Conservation (phyloP, 2,113 vertebrate species). For the Aplodontia rufa region DNA sequence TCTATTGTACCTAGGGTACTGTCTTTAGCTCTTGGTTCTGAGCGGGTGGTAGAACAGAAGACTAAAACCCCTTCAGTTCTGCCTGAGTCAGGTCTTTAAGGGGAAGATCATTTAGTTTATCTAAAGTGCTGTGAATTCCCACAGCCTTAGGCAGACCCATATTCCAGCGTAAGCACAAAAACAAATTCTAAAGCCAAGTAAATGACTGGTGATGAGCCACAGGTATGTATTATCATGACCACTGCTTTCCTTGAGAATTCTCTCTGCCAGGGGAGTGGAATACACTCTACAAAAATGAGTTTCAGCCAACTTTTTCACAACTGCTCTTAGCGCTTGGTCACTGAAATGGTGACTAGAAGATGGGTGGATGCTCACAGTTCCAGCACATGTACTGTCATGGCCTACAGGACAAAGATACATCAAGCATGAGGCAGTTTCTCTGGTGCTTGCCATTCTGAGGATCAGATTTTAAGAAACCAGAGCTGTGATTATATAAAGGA, state of each 20-base stretch:
- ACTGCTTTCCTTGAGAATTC: constrained; percentile 6
- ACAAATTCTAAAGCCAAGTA: constrained; percentile 71
- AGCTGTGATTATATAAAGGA: constrained; percentile 63
- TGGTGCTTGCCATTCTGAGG: constrained; percentile 3
- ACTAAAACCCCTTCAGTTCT: neutral
- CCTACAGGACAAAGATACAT: accelerated
- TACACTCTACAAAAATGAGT: neutral
- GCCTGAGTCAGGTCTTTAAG: constrained; percentile 47
- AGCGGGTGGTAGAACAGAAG: neutral
- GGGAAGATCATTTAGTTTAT: constrained; percentile 57
- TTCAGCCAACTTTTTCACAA: neutral
- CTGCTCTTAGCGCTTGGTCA: neutral
- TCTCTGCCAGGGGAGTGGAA: neutral
- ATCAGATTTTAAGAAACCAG: constrained; percentile 54
- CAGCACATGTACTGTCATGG: neutral
- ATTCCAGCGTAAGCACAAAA: constrained; percentile 55
- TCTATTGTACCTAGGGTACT: neutral
- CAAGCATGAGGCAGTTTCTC: accelerated
- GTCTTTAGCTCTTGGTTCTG: neutral
- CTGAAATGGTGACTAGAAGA: neutral
- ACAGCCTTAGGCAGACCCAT: constrained; percentile 57
- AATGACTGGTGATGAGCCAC: constrained; percentile 61
- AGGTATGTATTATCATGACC: constrained; percentile 49
- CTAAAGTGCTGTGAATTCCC: constrained; percentile 56
- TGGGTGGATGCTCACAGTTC: neutral